Evolutionary conservation across 2,888 invertebrate genomes (phyloP).

Genomic region (Punctoribates punctum): DNA sequence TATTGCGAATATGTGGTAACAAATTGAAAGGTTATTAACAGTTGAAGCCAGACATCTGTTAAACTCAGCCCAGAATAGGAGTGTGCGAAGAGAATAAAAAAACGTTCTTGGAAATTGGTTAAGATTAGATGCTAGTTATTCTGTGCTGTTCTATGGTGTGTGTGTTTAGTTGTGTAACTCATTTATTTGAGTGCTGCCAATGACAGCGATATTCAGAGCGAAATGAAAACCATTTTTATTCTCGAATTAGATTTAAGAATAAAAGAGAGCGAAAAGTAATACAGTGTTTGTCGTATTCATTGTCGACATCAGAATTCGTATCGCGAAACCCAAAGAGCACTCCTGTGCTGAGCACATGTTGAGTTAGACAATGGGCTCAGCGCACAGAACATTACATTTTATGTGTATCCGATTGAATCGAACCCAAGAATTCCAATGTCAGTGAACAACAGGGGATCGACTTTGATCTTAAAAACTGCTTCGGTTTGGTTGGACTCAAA

Average conservation of each 20-base stretch:
- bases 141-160: too few relatives aligned
- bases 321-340: slow-evolving; percentile 1
- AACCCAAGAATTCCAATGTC: slow-evolving; percentile 14
- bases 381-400: background rate
- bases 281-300: too few relatives aligned
- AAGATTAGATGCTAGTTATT: too few relatives aligned
- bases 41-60: too few relatives aligned
- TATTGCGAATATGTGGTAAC: background rate
- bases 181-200: background rate
- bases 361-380: background rate
- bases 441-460: slow-evolving; percentile 15
- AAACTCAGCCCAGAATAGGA: too few relatives aligned
- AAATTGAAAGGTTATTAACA: too few relatives aligned
- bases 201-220: background rate
- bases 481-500: background rate
- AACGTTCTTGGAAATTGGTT: too few relatives aligned
- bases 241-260: background rate
- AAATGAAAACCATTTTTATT: background rate
- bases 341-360: background rate
- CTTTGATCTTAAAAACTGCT: slow-evolving; percentile 17
- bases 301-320: background rate
- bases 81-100: too few relatives aligned
- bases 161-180: background rate
- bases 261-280: too few relatives aligned
- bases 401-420: background rate